Evolutionary conservation across 2,797 vertebrate genomes (phyloP).

Genomic region (Peromyscus melanophrys): DNA sequence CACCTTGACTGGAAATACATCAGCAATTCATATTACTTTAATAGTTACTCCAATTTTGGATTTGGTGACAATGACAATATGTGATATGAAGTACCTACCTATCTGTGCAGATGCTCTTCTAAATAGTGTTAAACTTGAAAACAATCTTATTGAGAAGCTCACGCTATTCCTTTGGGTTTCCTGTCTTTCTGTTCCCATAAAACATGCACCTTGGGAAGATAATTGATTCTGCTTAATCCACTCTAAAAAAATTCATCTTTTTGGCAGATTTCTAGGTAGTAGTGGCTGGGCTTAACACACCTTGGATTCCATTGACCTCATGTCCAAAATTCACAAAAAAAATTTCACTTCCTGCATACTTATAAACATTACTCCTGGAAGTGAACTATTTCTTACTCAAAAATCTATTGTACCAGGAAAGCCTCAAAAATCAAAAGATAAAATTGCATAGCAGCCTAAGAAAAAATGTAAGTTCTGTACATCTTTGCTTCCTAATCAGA

Average conservation of each 20-base stretch:
- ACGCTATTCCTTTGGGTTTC: not conserved
- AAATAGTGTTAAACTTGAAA: constrained; percentile 6
- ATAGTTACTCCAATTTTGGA: constrained; percentile 51
- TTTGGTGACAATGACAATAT: not conserved
- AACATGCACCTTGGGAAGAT: not conserved
- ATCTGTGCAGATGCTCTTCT: not conserved
- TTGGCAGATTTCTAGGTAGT: not conserved
- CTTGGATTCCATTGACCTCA: not conserved
- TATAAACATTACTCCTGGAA: constrained; percentile 18
- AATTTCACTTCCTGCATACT: not conserved
- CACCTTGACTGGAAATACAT: not conserved
- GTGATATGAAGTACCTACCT: not conserved
- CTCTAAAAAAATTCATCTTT: not conserved
- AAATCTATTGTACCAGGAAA: not conserved
- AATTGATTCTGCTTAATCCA: constrained; percentile 22
- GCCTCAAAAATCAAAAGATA: constrained; percentile 26
- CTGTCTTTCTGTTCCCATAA: constrained; percentile 2
- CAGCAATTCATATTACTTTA: constrained; percentile 37
- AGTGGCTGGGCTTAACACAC: not conserved
- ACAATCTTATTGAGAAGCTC: not conserved
- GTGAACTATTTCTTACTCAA: constrained; percentile 26
- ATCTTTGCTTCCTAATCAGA: constrained; percentile 33
- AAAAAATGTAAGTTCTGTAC: constrained; percentile 29
- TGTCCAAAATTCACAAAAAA: not conserved
- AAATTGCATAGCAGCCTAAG: constrained; percentile 3